phyloP scores from a whole-genome alignment of 2,888 invertebrate genomes.

The Colostygia pectinataria region DNA sequence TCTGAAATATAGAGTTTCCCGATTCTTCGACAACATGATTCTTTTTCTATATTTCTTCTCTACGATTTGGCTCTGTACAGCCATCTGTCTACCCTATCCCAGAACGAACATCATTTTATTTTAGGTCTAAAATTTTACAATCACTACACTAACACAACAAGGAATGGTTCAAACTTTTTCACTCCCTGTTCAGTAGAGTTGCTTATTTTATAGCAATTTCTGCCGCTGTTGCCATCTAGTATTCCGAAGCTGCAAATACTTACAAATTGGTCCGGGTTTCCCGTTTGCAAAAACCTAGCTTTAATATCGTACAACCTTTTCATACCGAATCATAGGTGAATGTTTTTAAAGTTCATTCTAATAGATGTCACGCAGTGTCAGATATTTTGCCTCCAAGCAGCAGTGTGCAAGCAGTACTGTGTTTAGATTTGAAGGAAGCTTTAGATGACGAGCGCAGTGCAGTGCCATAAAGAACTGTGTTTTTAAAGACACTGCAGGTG shows the following conservation, averaged over 20 bases:
- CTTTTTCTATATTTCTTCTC: too few relatives aligned
- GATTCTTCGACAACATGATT: too few relatives aligned
- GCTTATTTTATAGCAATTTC: not conserved
- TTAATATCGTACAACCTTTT: conserved; percentile 3
- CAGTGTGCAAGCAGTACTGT: too few relatives aligned
- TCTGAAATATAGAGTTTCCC: too few relatives aligned
- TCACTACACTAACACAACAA: too few relatives aligned
- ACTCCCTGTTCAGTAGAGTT: too few relatives aligned
- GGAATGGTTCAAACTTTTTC: not conserved
- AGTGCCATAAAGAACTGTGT: too few relatives aligned
- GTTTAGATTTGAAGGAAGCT: too few relatives aligned
- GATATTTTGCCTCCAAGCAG: too few relatives aligned
- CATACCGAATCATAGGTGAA: not conserved
- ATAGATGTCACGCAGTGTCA: not conserved
- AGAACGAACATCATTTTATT: not conserved
- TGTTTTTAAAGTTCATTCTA: not conserved
- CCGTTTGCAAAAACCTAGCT: not conserved
- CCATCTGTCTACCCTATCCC: not conserved
- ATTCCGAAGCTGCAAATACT: conserved; percentile 10
- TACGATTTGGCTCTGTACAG: not conserved
- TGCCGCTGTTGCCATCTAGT: conserved; percentile 7
- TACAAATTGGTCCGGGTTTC: not conserved
- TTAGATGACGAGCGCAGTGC: too few relatives aligned
- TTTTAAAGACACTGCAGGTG: too few relatives aligned
- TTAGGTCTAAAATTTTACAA: not conserved